Evolutionary conservation across 2,797 vertebrate species (phyloP).

Genomic region (Arctocebus calabarensis): DNA sequence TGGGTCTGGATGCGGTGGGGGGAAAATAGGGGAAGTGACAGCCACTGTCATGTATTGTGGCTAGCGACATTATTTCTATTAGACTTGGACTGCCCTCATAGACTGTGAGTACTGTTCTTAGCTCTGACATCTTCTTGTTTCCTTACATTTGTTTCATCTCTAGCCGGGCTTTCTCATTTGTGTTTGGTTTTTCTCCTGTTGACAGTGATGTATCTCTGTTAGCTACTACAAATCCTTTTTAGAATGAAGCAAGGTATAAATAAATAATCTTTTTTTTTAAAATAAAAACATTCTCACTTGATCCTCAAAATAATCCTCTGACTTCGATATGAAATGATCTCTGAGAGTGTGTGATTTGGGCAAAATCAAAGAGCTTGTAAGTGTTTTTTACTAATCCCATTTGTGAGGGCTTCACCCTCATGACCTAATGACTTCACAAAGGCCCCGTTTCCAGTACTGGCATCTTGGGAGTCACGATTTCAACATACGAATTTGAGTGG

Average conservation of each 20-base stretch:
- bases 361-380: neutral
- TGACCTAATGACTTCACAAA: neutral
- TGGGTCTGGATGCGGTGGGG: neutral
- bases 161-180: neutral
- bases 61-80: neutral
- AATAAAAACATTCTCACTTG: neutral
- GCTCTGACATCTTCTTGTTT: neutral
- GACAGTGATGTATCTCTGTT: neutral
- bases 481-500: neutral
- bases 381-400: neutral
- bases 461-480: neutral
- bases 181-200: neutral
- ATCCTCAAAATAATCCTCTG: neutral
- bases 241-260: neutral
- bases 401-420: neutral
- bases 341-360: neutral
- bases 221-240: neutral
- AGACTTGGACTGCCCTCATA: neutral
- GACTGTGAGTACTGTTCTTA: neutral
- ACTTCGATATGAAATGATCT: neutral
- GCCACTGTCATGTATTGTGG: neutral
- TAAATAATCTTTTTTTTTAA: neutral
- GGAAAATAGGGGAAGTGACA: neutral
- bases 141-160: neutral
- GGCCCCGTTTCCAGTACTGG: neutral